phyloP scores from a whole-genome alignment of 2,888 invertebrate species.

The Thyatira batis region DNA sequence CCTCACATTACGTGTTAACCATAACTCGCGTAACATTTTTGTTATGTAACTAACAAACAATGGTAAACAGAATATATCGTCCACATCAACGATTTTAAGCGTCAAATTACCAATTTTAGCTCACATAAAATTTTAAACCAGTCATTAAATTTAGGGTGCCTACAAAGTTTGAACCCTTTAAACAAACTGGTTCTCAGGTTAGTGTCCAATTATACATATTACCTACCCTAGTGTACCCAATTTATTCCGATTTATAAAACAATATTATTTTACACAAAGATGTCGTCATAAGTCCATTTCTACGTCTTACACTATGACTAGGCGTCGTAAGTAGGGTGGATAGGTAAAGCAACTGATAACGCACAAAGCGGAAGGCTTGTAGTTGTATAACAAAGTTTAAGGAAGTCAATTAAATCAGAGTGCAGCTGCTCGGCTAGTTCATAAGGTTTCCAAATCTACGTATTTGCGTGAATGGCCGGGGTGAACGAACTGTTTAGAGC shows the following conservation, averaged over 20 bases:
- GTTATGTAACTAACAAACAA: conserved; percentile 36
- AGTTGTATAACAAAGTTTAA: conserved; percentile 35
- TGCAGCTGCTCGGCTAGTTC: conserved; percentile 52
- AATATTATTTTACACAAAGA: too few relatives aligned
- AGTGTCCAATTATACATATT: too few relatives aligned
- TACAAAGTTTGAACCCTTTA: too few relatives aligned
- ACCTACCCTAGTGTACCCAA: too few relatives aligned
- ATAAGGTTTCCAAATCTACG: conserved; percentile 60
- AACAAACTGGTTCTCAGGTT: not conserved
- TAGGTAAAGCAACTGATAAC: conserved; percentile 7
- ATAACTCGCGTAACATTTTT: conserved; percentile 38
- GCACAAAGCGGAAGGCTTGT: conserved; percentile 26
- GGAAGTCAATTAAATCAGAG: conserved; percentile 47
- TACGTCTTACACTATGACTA: too few relatives aligned
- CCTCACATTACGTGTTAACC: conserved; percentile 54
- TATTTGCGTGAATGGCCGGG: conserved; percentile 65
- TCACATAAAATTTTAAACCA: too few relatives aligned
- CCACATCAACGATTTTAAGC: not conserved
- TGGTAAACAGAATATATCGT: conserved; percentile 19
- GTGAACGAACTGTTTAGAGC: conserved; percentile 68
- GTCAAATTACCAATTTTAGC: not conserved
- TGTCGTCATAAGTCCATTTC: too few relatives aligned
- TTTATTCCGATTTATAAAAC: too few relatives aligned
- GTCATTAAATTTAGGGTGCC: too few relatives aligned
- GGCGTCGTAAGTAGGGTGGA: not conserved